Conservation (phyloP, 2,797 vertebrate genomes). For the Nothura maculosa region DNA sequence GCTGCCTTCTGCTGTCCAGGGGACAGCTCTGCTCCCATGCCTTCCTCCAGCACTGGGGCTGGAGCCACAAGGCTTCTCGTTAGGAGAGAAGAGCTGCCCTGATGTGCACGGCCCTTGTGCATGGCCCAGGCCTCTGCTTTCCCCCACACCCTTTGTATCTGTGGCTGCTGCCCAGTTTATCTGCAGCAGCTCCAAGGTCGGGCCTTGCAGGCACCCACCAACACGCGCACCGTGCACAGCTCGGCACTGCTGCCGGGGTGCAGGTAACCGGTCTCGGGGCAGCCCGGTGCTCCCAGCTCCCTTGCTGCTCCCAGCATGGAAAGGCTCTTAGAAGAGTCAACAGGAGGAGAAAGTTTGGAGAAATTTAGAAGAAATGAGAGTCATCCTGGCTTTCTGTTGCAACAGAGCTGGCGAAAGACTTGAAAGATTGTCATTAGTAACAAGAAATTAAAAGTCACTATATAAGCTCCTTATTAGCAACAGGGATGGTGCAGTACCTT, state of each 20-base stretch:
- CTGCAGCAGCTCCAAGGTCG: background rate
- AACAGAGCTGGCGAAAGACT: background rate
- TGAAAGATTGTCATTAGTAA: background rate
- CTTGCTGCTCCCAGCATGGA: background rate
- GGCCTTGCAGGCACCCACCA: background rate
- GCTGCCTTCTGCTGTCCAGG: background rate
- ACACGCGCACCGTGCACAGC: accelerated
- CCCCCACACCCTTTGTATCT: no score
- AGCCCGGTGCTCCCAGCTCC: background rate
- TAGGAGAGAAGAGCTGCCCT: no score
- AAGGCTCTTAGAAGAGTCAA: background rate
- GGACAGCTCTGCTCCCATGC: background rate
- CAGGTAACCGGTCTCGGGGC: background rate
- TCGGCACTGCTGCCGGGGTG: background rate
- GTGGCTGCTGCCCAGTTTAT: background rate
- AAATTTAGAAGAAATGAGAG: background rate
- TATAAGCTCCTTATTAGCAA: background rate
- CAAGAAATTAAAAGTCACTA: background rate
- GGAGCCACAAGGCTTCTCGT: background rate
- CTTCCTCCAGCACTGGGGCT: background rate
- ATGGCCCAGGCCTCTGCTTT: background rate
- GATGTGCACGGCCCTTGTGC: background rate
- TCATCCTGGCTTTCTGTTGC: background rate
- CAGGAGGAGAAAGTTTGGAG: background rate
- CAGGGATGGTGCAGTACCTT: background rate